Conservation (phyloP, 2,797 vertebrate species). For the Arctocebus calabarensis region DNA sequence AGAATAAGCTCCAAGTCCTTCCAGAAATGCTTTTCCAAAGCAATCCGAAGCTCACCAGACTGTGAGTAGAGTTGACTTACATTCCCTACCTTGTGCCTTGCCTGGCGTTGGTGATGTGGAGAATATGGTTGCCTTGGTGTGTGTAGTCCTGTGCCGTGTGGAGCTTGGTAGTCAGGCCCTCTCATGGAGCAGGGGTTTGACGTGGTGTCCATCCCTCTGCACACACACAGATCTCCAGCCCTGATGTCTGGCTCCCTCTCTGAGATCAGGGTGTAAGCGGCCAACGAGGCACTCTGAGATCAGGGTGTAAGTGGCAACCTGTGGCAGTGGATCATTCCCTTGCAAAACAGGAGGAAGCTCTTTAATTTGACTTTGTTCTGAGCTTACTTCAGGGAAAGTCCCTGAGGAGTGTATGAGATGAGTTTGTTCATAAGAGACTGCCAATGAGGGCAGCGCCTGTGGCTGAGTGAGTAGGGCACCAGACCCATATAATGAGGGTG, state of each 20-base stretch:
- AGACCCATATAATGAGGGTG: too few species aligned
- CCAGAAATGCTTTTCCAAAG: conserved; percentile 98
- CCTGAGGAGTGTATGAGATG: not conserved
- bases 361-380: not conserved
- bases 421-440: not conserved
- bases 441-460: too few species aligned
- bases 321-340: not conserved
- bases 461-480: too few species aligned
- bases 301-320: not conserved
- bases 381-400: not conserved
- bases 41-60: conserved; percentile 96
- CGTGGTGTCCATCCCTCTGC: accelerated
- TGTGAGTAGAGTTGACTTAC: conserved; percentile 92
- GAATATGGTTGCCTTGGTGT: not conserved
- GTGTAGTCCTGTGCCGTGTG: not conserved
- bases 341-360: not conserved
- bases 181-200: not conserved
- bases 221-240: too few species aligned
- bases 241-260: not conserved
- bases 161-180: not conserved
- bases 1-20: conserved; percentile 97
- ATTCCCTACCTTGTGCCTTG: not conserved
- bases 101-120: not conserved
- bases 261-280: not conserved
- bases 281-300: not conserved